These are phyloP conservation scores for Tachuris rubrigastra DNA, from an alignment of 2,113 vertebrate genomes.

Conservation along the genomic window DNA sequence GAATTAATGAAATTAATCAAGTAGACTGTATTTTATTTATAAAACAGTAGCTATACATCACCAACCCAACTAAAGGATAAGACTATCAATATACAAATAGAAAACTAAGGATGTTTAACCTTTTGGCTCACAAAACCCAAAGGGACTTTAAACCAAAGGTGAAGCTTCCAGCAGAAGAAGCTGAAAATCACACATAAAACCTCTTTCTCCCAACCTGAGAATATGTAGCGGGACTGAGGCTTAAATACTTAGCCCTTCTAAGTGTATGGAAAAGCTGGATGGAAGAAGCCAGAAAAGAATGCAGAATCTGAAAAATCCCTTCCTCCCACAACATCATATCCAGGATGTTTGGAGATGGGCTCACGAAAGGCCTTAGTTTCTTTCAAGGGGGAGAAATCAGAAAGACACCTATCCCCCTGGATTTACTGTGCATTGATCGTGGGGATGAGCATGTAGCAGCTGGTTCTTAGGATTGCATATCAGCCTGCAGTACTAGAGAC, in stretches of 20 bases:
- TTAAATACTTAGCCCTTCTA: not conserved
- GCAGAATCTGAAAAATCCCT: not conserved
- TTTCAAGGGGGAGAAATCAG: not conserved
- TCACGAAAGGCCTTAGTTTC: not conserved
- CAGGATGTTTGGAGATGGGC: not conserved
- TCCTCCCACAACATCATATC: not conserved
- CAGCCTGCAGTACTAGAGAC: not conserved
- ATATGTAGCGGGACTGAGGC: not conserved
- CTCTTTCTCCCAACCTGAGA: not conserved
- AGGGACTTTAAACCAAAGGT: not conserved
- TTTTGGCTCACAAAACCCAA: not conserved
- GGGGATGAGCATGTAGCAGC: not conserved
- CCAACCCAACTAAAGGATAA: not conserved
- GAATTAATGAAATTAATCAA: not conserved
- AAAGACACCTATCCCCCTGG: not conserved
- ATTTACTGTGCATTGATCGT: not conserved
- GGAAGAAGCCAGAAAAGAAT: not conserved
- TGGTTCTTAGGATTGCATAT: not conserved
- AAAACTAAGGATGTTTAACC: not conserved
- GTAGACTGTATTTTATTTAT: not conserved
- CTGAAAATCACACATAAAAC: not conserved
- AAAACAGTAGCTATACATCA: not conserved
- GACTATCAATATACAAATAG: not conserved
- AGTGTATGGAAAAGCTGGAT: not conserved
- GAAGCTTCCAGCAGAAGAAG: not conserved